Conservation (phyloP, 2,113 vertebrate species). For the Mesocricetus auratus region DNA sequence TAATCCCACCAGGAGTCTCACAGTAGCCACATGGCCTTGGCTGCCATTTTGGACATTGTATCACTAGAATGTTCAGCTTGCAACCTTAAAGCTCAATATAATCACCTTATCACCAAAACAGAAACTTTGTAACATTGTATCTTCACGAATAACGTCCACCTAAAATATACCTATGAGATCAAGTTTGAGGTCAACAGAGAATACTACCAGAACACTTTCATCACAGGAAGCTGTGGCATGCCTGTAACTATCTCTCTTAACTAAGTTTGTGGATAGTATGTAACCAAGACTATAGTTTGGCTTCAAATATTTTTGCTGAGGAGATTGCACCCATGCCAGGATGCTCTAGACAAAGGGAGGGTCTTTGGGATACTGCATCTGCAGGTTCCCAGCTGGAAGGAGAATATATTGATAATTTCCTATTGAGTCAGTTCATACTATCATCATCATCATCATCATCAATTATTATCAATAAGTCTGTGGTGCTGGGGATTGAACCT, state of each 20-base stretch:
- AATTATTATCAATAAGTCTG: background rate
- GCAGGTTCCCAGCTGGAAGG: background rate
- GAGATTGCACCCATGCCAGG: background rate
- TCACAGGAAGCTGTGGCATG: background rate
- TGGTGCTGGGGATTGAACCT: background rate
- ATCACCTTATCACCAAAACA: background rate
- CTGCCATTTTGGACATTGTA: accelerated
- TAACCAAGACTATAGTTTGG: background rate
- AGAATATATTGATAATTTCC: background rate
- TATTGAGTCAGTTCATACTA: background rate
- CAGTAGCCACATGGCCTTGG: accelerated
- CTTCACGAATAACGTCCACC: background rate
- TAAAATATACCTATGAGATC: accelerated
- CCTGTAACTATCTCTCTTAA: background rate
- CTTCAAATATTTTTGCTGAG: background rate
- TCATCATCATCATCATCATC: background rate
- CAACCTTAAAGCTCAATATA: accelerated
- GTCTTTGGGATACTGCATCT: background rate
- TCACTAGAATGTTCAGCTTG: background rate
- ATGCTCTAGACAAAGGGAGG: accelerated
- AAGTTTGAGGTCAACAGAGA: too few relatives aligned
- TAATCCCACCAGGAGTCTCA: accelerated
- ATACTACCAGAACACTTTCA: accelerated
- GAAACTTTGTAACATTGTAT: background rate
- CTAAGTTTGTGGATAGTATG: background rate